Base-by-base conservation (phyloP, 2,113 vertebrate species). In the Lepisosteus oculatus region DNA sequence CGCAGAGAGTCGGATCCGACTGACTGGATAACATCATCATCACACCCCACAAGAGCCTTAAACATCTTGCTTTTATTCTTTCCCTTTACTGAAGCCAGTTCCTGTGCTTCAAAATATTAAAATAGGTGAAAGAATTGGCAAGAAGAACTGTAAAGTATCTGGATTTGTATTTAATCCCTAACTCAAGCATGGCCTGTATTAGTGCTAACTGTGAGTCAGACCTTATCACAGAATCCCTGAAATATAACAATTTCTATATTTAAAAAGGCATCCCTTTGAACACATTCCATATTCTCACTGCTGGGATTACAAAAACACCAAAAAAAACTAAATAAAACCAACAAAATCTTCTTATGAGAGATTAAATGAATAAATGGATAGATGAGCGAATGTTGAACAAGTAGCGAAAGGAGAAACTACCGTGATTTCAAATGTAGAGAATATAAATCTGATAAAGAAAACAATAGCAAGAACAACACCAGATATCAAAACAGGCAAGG, bases 221-320 rank as follows among this genome's bases (percentile, higher is more conserved):
- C 14, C 70, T 43, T 9, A 4, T 44, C 12, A 51, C 14, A 54
- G 61, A 56, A 15, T 17, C 7, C 41, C 71, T 14, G 55, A 72
- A 14, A 51, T 57, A 55, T 59, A 63, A 72, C 43, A 66, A 72
- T 8, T 44, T 61, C 13, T 4, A 14, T 64, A 59, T 61, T 51
- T 72, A 72, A 61, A 29, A 66, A 43, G 43, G 43, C 44, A 2
- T 9, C 5, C 3, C 17, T 63, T 29, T 43, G 47, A 51, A 51
- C 14, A 44, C 44, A 12, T 3, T 14, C 43, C 14, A 3, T 64
- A 41, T 12, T 64, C 62, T 64, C 62, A 17, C 29, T 6, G 4
- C 15, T 3, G 41, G 2, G 41, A 42, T 6, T 11, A 11, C 62
- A 41, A 8, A 44, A 13, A 12, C 63, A 43, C 42, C 63, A 6